Conservation (phyloP, 1,140 invertebrate species). For the Diprion similis region DNA sequence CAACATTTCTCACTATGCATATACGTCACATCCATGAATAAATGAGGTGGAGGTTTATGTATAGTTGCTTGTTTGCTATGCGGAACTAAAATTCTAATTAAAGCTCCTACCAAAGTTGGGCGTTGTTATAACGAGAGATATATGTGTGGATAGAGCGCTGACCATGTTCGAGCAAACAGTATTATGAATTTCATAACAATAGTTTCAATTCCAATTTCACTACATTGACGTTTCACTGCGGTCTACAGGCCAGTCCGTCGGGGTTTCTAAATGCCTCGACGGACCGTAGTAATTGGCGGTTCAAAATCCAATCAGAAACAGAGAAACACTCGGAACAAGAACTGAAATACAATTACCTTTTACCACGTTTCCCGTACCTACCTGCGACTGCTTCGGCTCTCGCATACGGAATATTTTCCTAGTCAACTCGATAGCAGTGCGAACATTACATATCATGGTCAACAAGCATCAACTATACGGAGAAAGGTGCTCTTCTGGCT, state of each 20-base stretch:
- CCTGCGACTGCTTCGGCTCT: too few species aligned
- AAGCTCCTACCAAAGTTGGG: background rate
- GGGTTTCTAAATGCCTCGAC: background rate
- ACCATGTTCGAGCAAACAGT: background rate
- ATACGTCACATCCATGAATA: too few species aligned
- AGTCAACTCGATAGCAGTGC: too few species aligned
- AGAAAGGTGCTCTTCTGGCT: too few species aligned
- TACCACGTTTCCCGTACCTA: too few species aligned
- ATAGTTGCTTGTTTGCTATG: too few species aligned
- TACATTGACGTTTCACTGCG: background rate
- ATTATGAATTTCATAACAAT: conserved; percentile 4
- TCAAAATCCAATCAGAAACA: conserved; percentile 3
- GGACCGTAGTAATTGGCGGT: conserved; percentile 1
- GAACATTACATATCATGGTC: too few species aligned
- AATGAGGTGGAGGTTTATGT: too few species aligned
- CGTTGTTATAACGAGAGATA: background rate
- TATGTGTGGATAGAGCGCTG: background rate
- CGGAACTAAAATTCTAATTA: background rate
- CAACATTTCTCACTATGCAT: too few species aligned
- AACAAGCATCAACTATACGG: too few species aligned
- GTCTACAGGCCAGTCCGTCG: background rate
- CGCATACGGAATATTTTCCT: too few species aligned
- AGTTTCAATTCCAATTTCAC: conserved; percentile 8
- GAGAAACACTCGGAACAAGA: background rate
- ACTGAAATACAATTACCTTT: background rate